A percentile compares a stretch with the other conserved stretches of the same genome.
Evolutionary conservation across 2,113 vertebrate genomes (phyloP).

Genomic region (Reinhardtius hippoglossoides): DNA sequence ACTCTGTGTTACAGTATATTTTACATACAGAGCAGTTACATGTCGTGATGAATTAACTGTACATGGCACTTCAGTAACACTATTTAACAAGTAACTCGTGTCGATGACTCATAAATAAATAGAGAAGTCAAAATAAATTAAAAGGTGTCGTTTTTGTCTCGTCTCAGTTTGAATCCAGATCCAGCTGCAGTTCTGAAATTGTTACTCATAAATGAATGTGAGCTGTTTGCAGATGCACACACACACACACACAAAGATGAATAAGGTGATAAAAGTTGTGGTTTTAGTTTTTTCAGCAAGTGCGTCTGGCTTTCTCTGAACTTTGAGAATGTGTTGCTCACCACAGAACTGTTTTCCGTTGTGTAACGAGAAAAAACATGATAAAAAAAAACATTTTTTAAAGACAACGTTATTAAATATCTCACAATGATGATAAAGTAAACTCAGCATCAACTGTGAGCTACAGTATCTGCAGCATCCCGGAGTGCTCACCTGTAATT

Average conservation of each 20-base stretch:
- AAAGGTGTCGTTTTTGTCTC: slow-evolving; percentile 27
- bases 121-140: slow-evolving; percentile 50
- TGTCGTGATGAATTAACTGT: slow-evolving; percentile 54
- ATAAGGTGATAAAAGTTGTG: neutral
- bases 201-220: neutral
- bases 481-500: slow-evolving; percentile 19
- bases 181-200: slow-evolving; percentile 5
- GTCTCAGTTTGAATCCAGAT: slow-evolving; percentile 23
- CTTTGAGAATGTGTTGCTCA: slow-evolving; percentile 8
- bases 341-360: neutral
- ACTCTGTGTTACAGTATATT: slow-evolving; percentile 51
- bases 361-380: neutral
- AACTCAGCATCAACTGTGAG: slow-evolving; percentile 30
- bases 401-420: neutral
- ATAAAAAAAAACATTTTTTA: slow-evolving; percentile 5
- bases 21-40: slow-evolving; percentile 62
- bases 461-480: slow-evolving; percentile 16
- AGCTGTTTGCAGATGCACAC: slow-evolving; percentile 1
- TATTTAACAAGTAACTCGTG: slow-evolving; percentile 29
- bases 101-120: slow-evolving; percentile 62
- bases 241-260: slow-evolving; percentile 3
- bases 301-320: too few relatives aligned
- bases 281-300: slow-evolving; percentile 5
- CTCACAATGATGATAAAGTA: slow-evolving; percentile 35
- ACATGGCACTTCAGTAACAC: slow-evolving; percentile 68